Conservation (phyloP, 2,888 invertebrate species). For the Caprella mutica region DNA sequence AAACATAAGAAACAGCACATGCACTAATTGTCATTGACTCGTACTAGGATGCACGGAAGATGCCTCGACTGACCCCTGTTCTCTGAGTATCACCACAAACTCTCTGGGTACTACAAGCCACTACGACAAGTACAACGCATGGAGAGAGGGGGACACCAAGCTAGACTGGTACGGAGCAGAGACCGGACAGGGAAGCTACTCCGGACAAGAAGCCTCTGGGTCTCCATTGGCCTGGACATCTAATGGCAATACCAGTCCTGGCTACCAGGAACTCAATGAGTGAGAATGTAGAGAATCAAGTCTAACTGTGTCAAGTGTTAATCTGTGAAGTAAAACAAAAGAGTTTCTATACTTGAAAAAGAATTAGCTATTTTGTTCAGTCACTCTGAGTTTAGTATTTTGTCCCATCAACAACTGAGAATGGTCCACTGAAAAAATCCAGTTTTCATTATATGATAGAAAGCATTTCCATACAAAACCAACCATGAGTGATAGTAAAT, state of each 20-base stretch:
- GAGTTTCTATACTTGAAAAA: too few relatives aligned
- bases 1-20: too few relatives aligned
- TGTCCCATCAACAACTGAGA: too few relatives aligned
- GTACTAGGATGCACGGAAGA: slow-evolving; percentile 20
- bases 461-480: too few relatives aligned
- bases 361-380: too few relatives aligned
- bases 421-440: too few relatives aligned
- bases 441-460: too few relatives aligned
- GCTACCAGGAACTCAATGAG: slow-evolving; percentile 39
- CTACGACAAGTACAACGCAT: slow-evolving; percentile 34
- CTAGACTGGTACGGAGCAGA: slow-evolving; percentile 35
- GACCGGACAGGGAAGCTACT: slow-evolving; percentile 32
- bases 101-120: slow-evolving; percentile 19
- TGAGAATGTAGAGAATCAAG: slow-evolving; percentile 9
- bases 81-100: slow-evolving; percentile 30
- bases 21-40: too few relatives aligned
- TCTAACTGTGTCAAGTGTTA: neutral
- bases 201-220: slow-evolving; percentile 24
- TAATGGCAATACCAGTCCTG: slow-evolving; percentile 23
- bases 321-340: too few relatives aligned
- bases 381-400: too few relatives aligned
- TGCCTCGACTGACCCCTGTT: slow-evolving; percentile 26
- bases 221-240: slow-evolving; percentile 35
- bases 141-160: slow-evolving; percentile 34
- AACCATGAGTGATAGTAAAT: too few relatives aligned